Conservation (phyloP, 2,797 vertebrate species). For the Podarcis siculus region DNA sequence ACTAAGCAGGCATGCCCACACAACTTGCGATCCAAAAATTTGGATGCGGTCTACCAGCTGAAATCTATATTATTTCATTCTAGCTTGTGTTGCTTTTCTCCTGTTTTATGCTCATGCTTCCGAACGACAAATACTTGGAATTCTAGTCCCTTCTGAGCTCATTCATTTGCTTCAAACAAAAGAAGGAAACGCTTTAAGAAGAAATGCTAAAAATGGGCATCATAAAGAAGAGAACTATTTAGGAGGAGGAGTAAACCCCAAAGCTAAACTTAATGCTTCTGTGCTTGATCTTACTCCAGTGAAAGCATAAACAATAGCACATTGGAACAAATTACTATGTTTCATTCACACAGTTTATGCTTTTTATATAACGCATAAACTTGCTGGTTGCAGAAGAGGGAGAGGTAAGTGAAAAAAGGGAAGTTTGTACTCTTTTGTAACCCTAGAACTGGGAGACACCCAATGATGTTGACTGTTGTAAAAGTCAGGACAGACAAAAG, state of each 20-base stretch:
- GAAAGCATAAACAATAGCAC: slow-evolving; percentile 56
- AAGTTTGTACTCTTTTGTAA: slow-evolving; percentile 10
- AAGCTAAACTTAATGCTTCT: slow-evolving; percentile 42
- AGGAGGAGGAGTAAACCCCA: slow-evolving; percentile 9
- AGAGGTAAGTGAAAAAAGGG: neutral
- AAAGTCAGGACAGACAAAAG: too few species aligned
- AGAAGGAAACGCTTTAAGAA: slow-evolving; percentile 35
- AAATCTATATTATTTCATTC: neutral
- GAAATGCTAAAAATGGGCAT: slow-evolving; percentile 38
- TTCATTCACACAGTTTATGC: slow-evolving; percentile 59
- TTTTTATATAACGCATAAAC: slow-evolving; percentile 61
- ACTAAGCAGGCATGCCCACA: neutral
- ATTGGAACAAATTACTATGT: slow-evolving; percentile 55
- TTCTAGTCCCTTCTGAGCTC: neutral
- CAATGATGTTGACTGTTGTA: too few species aligned
- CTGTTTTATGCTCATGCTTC: neutral
- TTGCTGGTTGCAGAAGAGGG: slow-evolving; percentile 36
- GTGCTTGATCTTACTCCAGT: slow-evolving; percentile 40
- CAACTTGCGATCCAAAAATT: neutral
- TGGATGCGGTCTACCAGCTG: neutral
- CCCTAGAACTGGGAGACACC: too few species aligned
- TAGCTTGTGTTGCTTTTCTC: neutral
- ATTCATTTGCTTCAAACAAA: neutral
- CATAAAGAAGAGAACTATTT: slow-evolving; percentile 2
- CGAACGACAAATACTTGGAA: neutral